Base-by-base conservation (phyloP, 2,888 invertebrate species). In the Eilema griseolum region DNA sequence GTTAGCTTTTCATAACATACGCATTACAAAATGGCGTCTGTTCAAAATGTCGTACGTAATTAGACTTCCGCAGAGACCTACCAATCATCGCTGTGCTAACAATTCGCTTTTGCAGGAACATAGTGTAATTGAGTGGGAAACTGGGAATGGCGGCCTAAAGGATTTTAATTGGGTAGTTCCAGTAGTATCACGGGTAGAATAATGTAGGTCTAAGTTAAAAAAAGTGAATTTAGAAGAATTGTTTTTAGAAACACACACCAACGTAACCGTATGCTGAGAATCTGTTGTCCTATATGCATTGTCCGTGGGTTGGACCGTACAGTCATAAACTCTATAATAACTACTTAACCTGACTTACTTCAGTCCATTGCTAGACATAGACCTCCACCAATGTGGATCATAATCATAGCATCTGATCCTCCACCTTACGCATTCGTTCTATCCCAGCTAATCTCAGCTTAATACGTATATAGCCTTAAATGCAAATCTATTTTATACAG, bases 1-100 rank as follows among this genome's bases (percentile, higher is more conserved):
- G 10, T 24, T 62, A 56, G 33, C 23, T 56, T 31, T 62, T 61
- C 52, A 52, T n/a, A 60, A 66, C 37, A 67, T n/a, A 46, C 24
- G 56, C 31, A 65, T 65, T n/a, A 23, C 3, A 56, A 26, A 31
- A 65, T 52, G 23, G 23, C 10, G 52, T 14, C 16, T 56, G 46
- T 46, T 46, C 0, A 31, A 3, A 31, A 8, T n/a, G 64, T 8
- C 31, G 31, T 65, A 3, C 23, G 23, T 65, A 10, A 31, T 65
- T 65, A 65, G 52, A 65, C 31, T 65, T 56, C 52, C 23, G 14
- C 16, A n/a, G 31, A 2, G 26, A 12, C 14, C 16, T 26, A 26
- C 4, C 31, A 14, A 37, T 62, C 10, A 62, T 62, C 14, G 11
- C 16, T 52, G 52, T 52, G n/a, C n/a, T 52, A 10, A 10, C n/a